A percentile compares a stretch with the other conserved stretches of the same genome.
These are phyloP conservation scores for Sarcophaga subvicina DNA, from an alignment of 2,888 invertebrate species.

Conservation along the genomic window DNA sequence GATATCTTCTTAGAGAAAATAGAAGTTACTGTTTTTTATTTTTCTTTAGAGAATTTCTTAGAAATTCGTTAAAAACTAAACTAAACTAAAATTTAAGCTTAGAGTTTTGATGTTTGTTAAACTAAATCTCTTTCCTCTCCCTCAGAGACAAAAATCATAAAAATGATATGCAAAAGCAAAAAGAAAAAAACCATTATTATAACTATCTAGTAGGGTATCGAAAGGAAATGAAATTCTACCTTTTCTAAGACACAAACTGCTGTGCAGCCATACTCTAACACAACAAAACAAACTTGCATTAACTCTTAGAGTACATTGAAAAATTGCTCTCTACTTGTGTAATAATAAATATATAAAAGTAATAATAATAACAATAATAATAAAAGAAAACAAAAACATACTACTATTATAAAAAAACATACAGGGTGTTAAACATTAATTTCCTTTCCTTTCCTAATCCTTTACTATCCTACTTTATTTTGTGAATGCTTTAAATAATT, in stretches of 20 bases:
- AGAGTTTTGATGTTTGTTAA: slow-evolving; percentile 69
- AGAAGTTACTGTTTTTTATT: slow-evolving; percentile 68
- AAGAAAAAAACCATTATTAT: slow-evolving; percentile 13
- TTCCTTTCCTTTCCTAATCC: slow-evolving; percentile 43
- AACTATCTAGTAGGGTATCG: slow-evolving; percentile 57
- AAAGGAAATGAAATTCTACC: slow-evolving; percentile 45
- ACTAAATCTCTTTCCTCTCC: slow-evolving; percentile 61
- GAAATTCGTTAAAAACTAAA: slow-evolving; percentile 62
- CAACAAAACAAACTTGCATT: slow-evolving; percentile 17
- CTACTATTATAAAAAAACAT: slow-evolving; percentile 60
- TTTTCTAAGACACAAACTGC: slow-evolving; percentile 63
- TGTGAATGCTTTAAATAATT: slow-evolving; percentile 25
- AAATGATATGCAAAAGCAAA: slow-evolving; percentile 11
- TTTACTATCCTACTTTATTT: slow-evolving; percentile 36
- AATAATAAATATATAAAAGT: slow-evolving; percentile 45
- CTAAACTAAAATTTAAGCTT: slow-evolving; percentile 64
- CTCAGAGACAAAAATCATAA: slow-evolving; percentile 35
- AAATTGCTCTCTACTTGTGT: slow-evolving; percentile 61
- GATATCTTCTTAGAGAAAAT: slow-evolving; percentile 59
- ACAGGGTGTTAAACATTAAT: slow-evolving; percentile 68
- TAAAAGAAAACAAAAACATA: slow-evolving; percentile 25
- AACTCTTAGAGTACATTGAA: slow-evolving; percentile 62
- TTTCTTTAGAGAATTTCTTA: slow-evolving; percentile 67
- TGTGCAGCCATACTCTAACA: slow-evolving; percentile 60
- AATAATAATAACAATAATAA: no score